These are phyloP conservation scores for Lingula anatina DNA, from an alignment of 2,888 invertebrate species.

Conservation along the genomic window DNA sequence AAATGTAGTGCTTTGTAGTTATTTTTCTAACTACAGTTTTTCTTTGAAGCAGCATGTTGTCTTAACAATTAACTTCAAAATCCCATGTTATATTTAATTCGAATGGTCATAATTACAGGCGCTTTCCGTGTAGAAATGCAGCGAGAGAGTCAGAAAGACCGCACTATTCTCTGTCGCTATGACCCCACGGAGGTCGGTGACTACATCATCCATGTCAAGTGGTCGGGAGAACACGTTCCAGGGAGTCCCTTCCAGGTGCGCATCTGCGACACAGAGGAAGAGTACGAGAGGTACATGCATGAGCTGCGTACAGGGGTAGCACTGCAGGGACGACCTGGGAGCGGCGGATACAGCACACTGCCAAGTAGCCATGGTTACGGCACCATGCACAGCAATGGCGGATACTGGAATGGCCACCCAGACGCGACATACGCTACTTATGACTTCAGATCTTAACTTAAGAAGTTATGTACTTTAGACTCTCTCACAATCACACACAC, in stretches of 20 bases:
- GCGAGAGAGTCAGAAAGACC: constrained; percentile 93
- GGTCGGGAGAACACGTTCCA: constrained; percentile 97
- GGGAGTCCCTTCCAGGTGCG: constrained; percentile 98
- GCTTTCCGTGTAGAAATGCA: constrained; percentile 99
- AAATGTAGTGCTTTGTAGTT: no score
- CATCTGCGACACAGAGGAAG: constrained; percentile 98
- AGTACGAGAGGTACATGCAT: constrained; percentile 58
- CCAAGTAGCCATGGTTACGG: not conserved
- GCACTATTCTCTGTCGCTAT: constrained; percentile 96
- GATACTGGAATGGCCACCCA: no score
- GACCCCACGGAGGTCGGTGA: constrained; percentile 98
- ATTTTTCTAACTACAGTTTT: no score
- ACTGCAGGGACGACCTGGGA: no score
- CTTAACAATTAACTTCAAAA: no score
- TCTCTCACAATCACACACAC: no score
- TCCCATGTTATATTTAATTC: no score
- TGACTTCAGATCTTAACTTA: no score
- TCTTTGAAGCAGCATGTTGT: no score
- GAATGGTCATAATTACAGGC: constrained; percentile 54
- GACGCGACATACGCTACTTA: no score
- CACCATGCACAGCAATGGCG: constrained; percentile 14
- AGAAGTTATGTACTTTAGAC: no score
- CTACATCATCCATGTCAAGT: constrained; percentile 93
- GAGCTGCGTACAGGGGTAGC: constrained; percentile 12
- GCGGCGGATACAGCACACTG: not conserved